Base-by-base conservation (phyloP, 2,797 vertebrate genomes). In the Aphelocoma californica region DNA sequence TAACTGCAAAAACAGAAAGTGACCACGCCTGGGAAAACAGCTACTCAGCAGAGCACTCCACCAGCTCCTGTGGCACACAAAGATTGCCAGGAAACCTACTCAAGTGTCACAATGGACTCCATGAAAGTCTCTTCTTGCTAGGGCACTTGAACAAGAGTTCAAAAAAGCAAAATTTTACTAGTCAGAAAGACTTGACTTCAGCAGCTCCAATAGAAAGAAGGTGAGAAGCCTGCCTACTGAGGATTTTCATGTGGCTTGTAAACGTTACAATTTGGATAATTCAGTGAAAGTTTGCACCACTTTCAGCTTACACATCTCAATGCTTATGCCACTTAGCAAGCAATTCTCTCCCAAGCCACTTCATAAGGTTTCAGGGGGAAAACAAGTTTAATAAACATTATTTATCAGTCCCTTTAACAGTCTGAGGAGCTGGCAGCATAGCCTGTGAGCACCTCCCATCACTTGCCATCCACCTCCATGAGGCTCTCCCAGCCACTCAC, bases 361-460 rank as follows among this genome's bases (percentile, higher is more conserved):
- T 67, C 2, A 0, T 20, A 64, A 48, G 18, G 42, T 51, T 81
- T 73, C 25, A 18, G 5, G 12, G 8, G 5, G 2, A 14, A 84
- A 88, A 16, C 10, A 61, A 64, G 6, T 75, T 36, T 36, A 87
- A 60, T 14, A 47, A 82, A 42, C 29, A 36, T 44, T 58, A 32
- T 36, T 75, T 44, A 73, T 31, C 40, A 70, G n/a, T 3, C 18
- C 60, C 9, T 50, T 66, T 48, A 92, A 58, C 1, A 4, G n/a
- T 40, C 24, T 53, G n/a, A 60, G 16, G 36, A 88, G 50, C 14
- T 3, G 1, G 24, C 4, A 8, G 38, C 23, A 32, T 5, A 81
- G 25, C 23, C 38, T 2, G 0, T 0, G 1, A 77, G n/a, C 8
- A 70, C 7, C 21, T 80, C 32, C 17, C 19, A 61, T 10, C 5